Evolutionary conservation across 2,888 invertebrate genomes (phyloP).

Genomic region (Drosophila diplacantha): DNA sequence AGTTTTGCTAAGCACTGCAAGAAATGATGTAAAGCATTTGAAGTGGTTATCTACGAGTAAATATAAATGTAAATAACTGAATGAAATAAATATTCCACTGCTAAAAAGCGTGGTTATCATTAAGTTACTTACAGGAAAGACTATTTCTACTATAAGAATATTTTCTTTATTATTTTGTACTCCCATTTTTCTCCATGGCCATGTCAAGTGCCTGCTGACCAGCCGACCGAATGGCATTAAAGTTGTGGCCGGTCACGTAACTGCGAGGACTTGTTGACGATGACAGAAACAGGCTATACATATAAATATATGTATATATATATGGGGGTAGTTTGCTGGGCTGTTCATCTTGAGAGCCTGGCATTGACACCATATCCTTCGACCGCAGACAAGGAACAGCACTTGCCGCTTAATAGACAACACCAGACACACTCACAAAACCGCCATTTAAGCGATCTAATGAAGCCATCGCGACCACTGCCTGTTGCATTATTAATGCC

Average conservation of each 20-base stretch:
- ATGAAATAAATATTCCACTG: neutral
- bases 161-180: neutral
- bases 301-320: neutral
- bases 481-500: conserved; percentile 37
- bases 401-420: conserved; percentile 40
- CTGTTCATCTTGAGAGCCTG: conserved; percentile 22
- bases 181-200: neutral
- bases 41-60: neutral
- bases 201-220: conserved; percentile 27
- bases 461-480: conserved; percentile 46
- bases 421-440: conserved; percentile 15
- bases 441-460: conserved; percentile 59
- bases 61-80: neutral
- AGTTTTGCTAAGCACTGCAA: conserved; percentile 3
- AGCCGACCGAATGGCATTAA: conserved; percentile 22
- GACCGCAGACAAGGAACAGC: conserved; percentile 25
- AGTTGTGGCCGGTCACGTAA: conserved; percentile 40
- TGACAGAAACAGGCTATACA: conserved; percentile 29
- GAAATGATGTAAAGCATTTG: neutral
- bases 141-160: too few relatives aligned
- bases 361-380: conserved; percentile 20
- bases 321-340: neutral
- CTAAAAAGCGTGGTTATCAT: neutral
- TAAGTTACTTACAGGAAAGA: neutral
- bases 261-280: conserved; percentile 36